Evolutionary conservation across 2,888 invertebrate genomes (phyloP).

Genomic region (Coleophora flavipennella): DNA sequence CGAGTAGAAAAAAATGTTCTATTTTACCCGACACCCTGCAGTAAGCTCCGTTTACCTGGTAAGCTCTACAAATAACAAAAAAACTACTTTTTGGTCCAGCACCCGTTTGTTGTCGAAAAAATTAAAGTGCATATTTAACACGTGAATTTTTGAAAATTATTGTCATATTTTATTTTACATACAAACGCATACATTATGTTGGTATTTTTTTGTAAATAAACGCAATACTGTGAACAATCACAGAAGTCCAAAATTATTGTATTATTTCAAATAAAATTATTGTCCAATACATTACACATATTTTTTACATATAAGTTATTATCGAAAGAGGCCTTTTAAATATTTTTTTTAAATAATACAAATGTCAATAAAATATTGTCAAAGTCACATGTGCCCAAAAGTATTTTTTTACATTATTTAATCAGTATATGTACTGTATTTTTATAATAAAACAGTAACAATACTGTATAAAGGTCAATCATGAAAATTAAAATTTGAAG

Average conservation of each 20-base stretch:
- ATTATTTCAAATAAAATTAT: conserved; percentile 11
- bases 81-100: conserved; percentile 33
- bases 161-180: conserved; percentile 7
- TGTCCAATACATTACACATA: conserved; percentile 9
- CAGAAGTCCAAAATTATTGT: too few species aligned
- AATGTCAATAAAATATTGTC: conserved; percentile 51
- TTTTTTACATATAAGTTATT: conserved; percentile 1
- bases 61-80: conserved; percentile 14
- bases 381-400: conserved; percentile 43
- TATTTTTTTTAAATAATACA: conserved; percentile 1
- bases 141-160: conserved; percentile 17
- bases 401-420: too few species aligned
- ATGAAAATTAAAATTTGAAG: too few species aligned
- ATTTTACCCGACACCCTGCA: conserved; percentile 9
- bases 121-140: conserved; percentile 22
- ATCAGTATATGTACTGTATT: too few species aligned
- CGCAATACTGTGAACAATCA: too few species aligned
- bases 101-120: conserved; percentile 12
- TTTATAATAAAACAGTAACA: too few species aligned
- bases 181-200: too few species aligned
- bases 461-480: too few species aligned
- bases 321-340: not conserved
- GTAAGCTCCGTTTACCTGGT: conserved; percentile 25
- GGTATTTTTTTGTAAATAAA: not conserved
- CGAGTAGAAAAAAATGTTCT: too few species aligned